Base-by-base conservation (phyloP, 1,140 invertebrate genomes). In the Achatina immaculata region DNA sequence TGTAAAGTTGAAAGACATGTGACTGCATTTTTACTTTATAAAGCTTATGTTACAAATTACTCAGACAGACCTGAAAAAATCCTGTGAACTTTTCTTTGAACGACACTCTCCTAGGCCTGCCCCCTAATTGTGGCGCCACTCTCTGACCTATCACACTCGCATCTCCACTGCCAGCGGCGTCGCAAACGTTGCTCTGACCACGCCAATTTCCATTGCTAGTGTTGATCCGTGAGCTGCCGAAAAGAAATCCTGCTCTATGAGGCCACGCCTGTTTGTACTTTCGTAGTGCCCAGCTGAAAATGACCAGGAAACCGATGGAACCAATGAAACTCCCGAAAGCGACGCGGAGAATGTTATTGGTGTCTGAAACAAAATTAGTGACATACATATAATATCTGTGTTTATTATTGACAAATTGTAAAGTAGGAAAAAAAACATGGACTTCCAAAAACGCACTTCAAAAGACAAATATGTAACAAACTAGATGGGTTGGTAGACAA, bases 81-180 rank as follows among this genome's bases (percentile, higher is more conserved):
- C 28, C 77, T 24, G 42, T 98, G 96, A 82, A 76, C 40, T 82
- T 81, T 45, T 80, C 40, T 74, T 62, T 34, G 40, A 71, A 71
- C 69, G 28, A 76, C 68, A n/a, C 1, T 21, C 68, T 62, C 58
- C 16, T 9, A 62, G 28, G 48, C 21, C 48, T 66, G 28, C 31
- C 28, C 3, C 31, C 28, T 14, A 11, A 19, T 34, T 66, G 65
- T 40, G 36, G 34, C 28, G 19, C 43, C 28, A 24, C 40, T 36
- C 21, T 0, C 3, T 51, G 6, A 31, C 11, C 71, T 9, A 31
- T 48, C 19, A 11, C 31, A 4, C 42, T 43, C 36, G 4, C 42
- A 0, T 11, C 36, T 42, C 19, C 7, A 14, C 1, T 68, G 24
- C 40, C 42, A 24, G 36, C 9, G 24, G 36, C 6, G n/a, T 0